phyloP scores from a whole-genome alignment of 2,888 invertebrate species.

The Heliconius ismenius region DNA sequence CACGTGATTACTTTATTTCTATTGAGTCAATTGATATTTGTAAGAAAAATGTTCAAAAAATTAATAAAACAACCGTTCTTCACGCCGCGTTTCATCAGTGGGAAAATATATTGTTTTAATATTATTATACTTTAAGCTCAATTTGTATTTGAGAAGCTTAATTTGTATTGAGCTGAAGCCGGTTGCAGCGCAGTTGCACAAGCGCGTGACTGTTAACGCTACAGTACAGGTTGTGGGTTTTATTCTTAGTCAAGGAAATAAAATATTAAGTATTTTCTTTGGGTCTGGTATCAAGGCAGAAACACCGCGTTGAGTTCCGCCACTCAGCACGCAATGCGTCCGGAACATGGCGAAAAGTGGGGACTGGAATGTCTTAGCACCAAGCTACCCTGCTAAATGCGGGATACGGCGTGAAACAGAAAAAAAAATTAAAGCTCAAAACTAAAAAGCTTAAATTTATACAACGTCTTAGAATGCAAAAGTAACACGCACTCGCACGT shows the following conservation, averaged over 20 bases:
- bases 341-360: background rate
- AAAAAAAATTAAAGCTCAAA: background rate
- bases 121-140: too few relatives aligned
- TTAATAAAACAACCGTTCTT: background rate
- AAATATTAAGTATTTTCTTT: background rate
- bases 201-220: background rate
- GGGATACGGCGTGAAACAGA: background rate
- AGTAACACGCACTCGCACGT: conserved; percentile 31
- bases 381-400: background rate
- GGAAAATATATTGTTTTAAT: too few relatives aligned
- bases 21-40: background rate
- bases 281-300: background rate
- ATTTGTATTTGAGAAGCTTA: too few relatives aligned
- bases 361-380: too few relatives aligned
- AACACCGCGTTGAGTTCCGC: background rate
- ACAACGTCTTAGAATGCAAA: conserved; percentile 25
- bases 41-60: background rate
- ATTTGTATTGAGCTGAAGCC: too few relatives aligned
- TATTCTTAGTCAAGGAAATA: background rate
- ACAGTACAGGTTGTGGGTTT: background rate
- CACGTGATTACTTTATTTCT: background rate
- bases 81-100: too few relatives aligned
- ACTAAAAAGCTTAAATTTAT: background rate
- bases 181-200: background rate
- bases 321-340: background rate